Percentiles rank a stretch among this genome's conserved stretches.
These are phyloP conservation scores for Rhogogaster chlorosoma DNA, from an alignment of 2,888 invertebrate species.

Conservation along the genomic window DNA sequence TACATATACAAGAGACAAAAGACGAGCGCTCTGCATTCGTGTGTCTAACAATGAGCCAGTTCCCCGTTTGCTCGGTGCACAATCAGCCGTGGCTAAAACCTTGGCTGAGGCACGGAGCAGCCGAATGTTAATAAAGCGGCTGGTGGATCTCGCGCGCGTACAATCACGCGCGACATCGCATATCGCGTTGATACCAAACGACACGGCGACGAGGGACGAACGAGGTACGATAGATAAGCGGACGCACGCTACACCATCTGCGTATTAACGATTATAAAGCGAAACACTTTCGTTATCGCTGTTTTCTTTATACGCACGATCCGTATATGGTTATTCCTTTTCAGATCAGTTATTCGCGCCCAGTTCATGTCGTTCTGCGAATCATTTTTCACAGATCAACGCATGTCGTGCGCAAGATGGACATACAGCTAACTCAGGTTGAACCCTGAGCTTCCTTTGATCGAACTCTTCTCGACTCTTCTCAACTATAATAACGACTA, in stretches of 20 bases:
- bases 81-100: conserved; percentile 21
- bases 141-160: conserved; percentile 27
- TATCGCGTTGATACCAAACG: neutral
- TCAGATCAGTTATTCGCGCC: neutral
- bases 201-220: neutral
- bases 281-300: conserved; percentile 46
- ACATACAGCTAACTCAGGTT: too few relatives aligned
- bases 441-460: too few relatives aligned
- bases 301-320: conserved; percentile 54
- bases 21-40: conserved; percentile 2
- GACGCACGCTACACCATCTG: conserved; percentile 26
- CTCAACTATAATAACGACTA: too few relatives aligned
- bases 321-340: neutral
- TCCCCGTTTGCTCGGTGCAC: neutral
- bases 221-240: conserved; percentile 16
- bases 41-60: neutral
- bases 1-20: neutral
- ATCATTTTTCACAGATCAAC: neutral
- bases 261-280: conserved; percentile 35
- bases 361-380: neutral
- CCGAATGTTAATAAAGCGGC: conserved; percentile 35
- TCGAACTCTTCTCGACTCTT: too few relatives aligned
- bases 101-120: conserved; percentile 19
- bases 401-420: too few relatives aligned
- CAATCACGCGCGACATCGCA: conserved; percentile 28